Percentiles rank a stretch among this genome's conserved stretches.
phyloP scores from a whole-genome alignment of 2,797 vertebrate species.

The Melanotaenia nigrans region DNA sequence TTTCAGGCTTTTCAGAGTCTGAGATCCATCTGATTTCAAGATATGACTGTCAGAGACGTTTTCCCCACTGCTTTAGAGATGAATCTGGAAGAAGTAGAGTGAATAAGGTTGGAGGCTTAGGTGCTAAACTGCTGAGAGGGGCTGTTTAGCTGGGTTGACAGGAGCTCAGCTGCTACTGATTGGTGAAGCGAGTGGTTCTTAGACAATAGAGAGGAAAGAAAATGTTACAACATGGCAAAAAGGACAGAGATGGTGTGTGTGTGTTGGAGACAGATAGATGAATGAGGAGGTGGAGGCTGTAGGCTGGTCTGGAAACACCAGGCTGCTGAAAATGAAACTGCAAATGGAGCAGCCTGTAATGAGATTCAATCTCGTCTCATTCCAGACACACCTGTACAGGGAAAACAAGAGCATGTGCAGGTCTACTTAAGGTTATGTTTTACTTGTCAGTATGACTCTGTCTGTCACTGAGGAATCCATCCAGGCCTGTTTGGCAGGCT shows the following conservation, averaged over 20 bases:
- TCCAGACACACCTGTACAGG: slow-evolving; percentile 48
- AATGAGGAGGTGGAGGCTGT: slow-evolving; percentile 9
- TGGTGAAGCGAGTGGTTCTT: slow-evolving; percentile 38
- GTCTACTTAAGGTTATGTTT: slow-evolving; percentile 24
- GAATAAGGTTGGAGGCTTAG: slow-evolving; percentile 11
- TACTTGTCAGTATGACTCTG: slow-evolving; percentile 50
- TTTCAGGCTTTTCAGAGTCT: not conserved
- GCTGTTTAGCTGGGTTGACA: slow-evolving; percentile 8
- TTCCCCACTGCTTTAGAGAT: slow-evolving; percentile 3
- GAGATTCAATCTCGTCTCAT: slow-evolving; percentile 40
- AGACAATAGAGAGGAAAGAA: slow-evolving; percentile 9
- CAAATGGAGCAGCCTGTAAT: slow-evolving; percentile 44
- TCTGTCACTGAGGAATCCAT: slow-evolving; percentile 48
- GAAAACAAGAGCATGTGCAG: slow-evolving; percentile 3
- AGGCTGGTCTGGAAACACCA: slow-evolving; percentile 34
- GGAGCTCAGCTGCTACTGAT: slow-evolving; percentile 57
- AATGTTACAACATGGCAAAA: not conserved
- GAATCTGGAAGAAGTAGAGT: slow-evolving; percentile 15
- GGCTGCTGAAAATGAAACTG: slow-evolving; percentile 56
- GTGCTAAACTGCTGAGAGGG: slow-evolving; percentile 20
- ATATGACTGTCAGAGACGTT: slow-evolving; percentile 8
- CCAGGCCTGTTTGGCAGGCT: slow-evolving; percentile 51
- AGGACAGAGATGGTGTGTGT: slow-evolving; percentile 4
- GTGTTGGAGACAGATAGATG: slow-evolving; percentile 13
- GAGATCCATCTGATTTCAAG: slow-evolving; percentile 2